Conservation (phyloP, 2,797 vertebrate species). For the Pterois miles region DNA sequence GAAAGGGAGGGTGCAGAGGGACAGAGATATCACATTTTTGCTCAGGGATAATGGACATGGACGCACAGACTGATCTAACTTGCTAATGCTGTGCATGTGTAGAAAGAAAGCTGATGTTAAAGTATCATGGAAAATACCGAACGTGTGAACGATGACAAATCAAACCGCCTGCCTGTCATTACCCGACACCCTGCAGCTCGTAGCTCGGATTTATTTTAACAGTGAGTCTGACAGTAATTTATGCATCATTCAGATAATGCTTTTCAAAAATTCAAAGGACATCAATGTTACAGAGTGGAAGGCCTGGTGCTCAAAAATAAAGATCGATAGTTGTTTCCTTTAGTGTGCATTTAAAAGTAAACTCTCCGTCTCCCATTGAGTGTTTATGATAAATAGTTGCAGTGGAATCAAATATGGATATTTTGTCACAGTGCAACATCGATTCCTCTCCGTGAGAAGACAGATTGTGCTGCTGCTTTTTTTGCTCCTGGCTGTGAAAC, state of each 20-base stretch:
- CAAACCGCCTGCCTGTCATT: background rate
- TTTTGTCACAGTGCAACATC: conserved; percentile 25
- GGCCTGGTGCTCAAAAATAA: background rate
- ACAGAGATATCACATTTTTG: conserved; percentile 17
- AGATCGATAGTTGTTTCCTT: background rate
- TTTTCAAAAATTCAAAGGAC: conserved; percentile 13
- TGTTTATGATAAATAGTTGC: conserved; percentile 25
- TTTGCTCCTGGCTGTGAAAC: conserved; percentile 36
- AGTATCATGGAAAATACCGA: conserved; percentile 40
- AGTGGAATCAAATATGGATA: conserved; percentile 38
- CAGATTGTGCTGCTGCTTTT: conserved; percentile 5
- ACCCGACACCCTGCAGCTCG: conserved; percentile 31
- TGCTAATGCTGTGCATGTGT: conserved; percentile 51
- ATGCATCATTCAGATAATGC: conserved; percentile 24
- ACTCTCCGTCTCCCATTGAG: background rate
- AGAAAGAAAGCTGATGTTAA: conserved; percentile 49
- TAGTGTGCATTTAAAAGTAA: background rate
- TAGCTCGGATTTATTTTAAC: conserved; percentile 30
- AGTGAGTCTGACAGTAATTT: conserved; percentile 32
- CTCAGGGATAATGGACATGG: conserved; percentile 42
- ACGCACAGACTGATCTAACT: conserved; percentile 46
- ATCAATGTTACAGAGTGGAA: background rate
- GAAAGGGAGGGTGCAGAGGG: conserved; percentile 10
- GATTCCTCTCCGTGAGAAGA: conserved; percentile 29
- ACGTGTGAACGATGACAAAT: conserved; percentile 52